Percentiles rank a stretch among this genome's conserved stretches.
Conservation (phyloP, 2,888 invertebrate genomes). For the Drosophila kuntzei region DNA sequence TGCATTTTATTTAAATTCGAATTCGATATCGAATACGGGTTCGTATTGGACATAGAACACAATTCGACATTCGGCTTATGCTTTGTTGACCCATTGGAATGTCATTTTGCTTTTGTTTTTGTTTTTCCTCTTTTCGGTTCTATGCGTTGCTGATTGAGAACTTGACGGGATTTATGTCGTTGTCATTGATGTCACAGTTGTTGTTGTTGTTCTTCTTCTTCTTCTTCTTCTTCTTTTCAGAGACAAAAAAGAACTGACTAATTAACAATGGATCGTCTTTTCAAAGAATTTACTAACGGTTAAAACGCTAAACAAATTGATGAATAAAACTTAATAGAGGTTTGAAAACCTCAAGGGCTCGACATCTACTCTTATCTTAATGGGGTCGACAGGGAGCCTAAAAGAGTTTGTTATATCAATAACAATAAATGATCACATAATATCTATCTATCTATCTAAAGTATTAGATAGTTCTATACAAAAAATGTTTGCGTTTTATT, state of each 20-base stretch:
- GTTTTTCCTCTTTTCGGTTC: constrained; percentile 22
- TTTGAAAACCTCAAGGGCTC: constrained; percentile 27
- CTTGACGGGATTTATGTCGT: constrained; percentile 49
- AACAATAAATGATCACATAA: constrained; percentile 57
- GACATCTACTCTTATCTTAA: constrained; percentile 21
- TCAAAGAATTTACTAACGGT: constrained; percentile 56
- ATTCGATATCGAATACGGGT: constrained; percentile 36
- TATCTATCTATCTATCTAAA: constrained; percentile 13
- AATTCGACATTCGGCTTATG: constrained; percentile 58
- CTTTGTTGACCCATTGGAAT: constrained; percentile 60
- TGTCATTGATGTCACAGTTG: constrained; percentile 35
- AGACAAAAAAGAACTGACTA: constrained; percentile 41
- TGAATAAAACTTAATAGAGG: constrained; percentile 23
- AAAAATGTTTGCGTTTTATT: constrained; percentile 45
- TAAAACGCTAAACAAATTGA: constrained; percentile 43
- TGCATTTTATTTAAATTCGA: constrained; percentile 57
- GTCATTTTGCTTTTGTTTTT: constrained; percentile 11
- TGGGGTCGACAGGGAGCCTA: constrained; percentile 34
- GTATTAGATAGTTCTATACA: constrained; percentile 2
- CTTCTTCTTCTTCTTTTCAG: background rate
- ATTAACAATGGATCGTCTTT: constrained; percentile 58
- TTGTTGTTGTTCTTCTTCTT: constrained; percentile 1
- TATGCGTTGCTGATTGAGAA: constrained; percentile 33
- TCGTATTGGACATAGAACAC: background rate
- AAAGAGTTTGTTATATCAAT: constrained; percentile 28